Base-by-base conservation (phyloP, 1,140 invertebrate genomes). In the Helicoverpa armigera region DNA sequence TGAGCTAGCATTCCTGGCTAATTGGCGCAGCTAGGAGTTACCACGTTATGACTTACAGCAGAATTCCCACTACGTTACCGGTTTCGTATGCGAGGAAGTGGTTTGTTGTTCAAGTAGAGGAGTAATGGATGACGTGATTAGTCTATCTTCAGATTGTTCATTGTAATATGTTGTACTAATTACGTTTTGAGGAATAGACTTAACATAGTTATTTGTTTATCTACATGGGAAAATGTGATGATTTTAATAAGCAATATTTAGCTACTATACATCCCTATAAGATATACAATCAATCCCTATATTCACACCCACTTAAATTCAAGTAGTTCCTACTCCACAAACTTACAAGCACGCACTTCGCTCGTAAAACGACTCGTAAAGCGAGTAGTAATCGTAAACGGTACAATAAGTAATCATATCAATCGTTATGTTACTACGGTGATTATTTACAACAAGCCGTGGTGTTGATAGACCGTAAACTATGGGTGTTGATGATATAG, bases 1-100 rank as follows among this genome's bases (percentile, higher is more conserved):
- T 2, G 16, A 69, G 67, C 67, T 48, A 69, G 18, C 67, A 70
- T 70, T 70, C 67, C 67, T 53, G 50, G 12, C 67, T 70, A 70
- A 70, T 70, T 70, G 67, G 67, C 67, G 18, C 50, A 70, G 18
- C 31, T 70, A 70, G 48, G 31, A 29, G 53, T 9, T 54, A 70
- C 67, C 11, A 50, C 67, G 43, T 31, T 51, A 70, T 70, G 67
- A 70, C 48, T 29, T 31, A 61, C 29, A 14, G 18, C 58, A 23
- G 43, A 12, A 12, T 70, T 53, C 50, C 18, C 50, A 31, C 67
- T 70, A 31, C 50, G 54, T 70, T 70, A 53, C 50, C 35, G 61
- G 67, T 51, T 70, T 18, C 1, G 12, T 70, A 29, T 14, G 67
- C 4, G 23, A 23, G 35, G 9, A 53, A 4, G 53, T 70, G 29